phyloP scores from a whole-genome alignment of 1,140 invertebrate genomes.

The Lasioglossum albipes region DNA sequence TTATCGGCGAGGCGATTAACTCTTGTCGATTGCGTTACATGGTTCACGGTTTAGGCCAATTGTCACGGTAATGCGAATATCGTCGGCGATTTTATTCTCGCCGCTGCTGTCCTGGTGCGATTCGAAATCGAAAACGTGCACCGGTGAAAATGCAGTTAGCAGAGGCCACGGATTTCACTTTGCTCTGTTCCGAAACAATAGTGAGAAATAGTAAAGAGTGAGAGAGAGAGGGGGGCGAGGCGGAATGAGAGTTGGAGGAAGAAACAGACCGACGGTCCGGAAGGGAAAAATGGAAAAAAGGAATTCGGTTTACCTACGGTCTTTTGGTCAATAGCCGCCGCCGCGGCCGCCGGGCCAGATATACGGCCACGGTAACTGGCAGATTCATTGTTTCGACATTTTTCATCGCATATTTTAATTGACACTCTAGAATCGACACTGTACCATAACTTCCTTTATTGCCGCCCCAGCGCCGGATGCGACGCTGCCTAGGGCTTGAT shows the following conservation, averaged over 20 bases:
- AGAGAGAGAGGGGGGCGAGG: too few species aligned
- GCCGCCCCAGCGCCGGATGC: not conserved
- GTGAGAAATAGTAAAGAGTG: not conserved
- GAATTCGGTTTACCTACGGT: not conserved
- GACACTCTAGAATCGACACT: constrained; percentile 38
- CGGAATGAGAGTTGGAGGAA: too few species aligned
- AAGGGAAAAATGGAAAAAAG: constrained; percentile 4
- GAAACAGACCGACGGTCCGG: not conserved
- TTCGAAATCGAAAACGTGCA: constrained; percentile 12
- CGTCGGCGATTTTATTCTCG: constrained; percentile 40
- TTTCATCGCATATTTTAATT: constrained; percentile 61
- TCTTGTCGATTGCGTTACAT: constrained; percentile 6
- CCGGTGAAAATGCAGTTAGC: constrained; percentile 15
- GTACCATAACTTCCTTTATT: constrained; percentile 5
- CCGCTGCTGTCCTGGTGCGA: not conserved
- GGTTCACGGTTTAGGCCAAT: constrained; percentile 6
- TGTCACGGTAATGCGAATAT: constrained; percentile 50
- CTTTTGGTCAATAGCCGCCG: constrained; percentile 4
- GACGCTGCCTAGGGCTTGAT: not conserved
- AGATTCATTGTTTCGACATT: constrained; percentile 62
- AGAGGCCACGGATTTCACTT: constrained; percentile 12
- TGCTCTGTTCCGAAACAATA: constrained; percentile 22
- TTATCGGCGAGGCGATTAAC: constrained; percentile 21
- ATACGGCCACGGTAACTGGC: constrained; percentile 31
- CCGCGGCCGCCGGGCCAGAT: not conserved